Conservation (phyloP, 2,797 vertebrate genomes). For the Pristis pectinata region DNA sequence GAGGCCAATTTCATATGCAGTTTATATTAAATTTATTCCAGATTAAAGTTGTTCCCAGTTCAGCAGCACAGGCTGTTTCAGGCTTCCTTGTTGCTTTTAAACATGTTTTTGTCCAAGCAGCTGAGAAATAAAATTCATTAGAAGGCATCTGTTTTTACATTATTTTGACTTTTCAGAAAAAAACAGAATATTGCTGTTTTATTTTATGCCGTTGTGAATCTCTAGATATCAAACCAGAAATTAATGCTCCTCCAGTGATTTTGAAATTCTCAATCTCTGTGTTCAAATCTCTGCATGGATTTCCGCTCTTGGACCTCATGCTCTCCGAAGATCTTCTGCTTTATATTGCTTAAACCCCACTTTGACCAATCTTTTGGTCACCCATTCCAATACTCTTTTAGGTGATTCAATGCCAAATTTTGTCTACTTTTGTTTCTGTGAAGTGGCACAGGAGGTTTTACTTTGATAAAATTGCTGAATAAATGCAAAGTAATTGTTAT, state of each 20-base stretch:
- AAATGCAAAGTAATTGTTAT: too few relatives aligned
- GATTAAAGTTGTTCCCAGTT: background rate
- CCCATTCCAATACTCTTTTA: too few relatives aligned
- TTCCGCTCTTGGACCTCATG: background rate
- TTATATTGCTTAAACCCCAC: too few relatives aligned
- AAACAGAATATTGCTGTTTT: background rate
- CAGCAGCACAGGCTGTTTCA: background rate
- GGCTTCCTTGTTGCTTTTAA: background rate
- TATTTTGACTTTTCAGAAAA: background rate
- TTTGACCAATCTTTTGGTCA: too few relatives aligned
- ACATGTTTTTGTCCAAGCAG: background rate
- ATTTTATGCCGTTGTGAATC: background rate
- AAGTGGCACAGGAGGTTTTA: too few relatives aligned
- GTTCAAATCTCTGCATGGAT: background rate
- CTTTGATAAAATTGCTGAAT: too few relatives aligned
- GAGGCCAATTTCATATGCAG: background rate
- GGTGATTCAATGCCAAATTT: too few relatives aligned
- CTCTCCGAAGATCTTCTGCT: too few relatives aligned
- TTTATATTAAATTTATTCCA: slow-evolving; percentile 10
- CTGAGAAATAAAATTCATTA: background rate
- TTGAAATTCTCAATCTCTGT: too few relatives aligned
- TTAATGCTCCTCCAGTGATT: background rate
- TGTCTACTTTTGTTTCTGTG: too few relatives aligned
- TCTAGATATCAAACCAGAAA: background rate
- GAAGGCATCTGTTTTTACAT: background rate